These are phyloP conservation scores for Syndactyla subalaris DNA, from an alignment of 2,797 vertebrate species.

Conservation along the genomic window DNA sequence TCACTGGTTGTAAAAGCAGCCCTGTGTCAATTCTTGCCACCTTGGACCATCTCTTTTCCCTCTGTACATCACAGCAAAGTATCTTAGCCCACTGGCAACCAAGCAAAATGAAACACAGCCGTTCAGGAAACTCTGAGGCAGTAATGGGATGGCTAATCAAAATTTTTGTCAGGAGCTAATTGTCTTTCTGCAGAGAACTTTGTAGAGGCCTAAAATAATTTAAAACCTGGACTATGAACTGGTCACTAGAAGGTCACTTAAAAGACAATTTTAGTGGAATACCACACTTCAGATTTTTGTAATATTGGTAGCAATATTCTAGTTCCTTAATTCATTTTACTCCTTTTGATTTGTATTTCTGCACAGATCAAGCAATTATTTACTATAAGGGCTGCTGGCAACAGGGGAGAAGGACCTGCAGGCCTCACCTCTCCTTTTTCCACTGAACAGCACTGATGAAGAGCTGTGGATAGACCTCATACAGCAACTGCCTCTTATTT, in stretches of 20 bases:
- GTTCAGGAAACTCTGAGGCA: neutral
- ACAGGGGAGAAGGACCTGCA: neutral
- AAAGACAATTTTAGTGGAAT: slow-evolving; percentile 24
- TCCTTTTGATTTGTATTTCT: neutral
- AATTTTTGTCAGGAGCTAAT: neutral
- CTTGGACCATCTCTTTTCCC: neutral
- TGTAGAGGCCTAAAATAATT: neutral
- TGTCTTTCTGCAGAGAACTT: neutral
- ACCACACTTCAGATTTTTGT: neutral
- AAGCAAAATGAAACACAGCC: accelerated
- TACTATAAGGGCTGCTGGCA: neutral
- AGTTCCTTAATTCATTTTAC: slow-evolving; percentile 26
- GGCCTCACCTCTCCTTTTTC: neutral
- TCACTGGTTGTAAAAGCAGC: neutral
- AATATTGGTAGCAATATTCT: neutral
- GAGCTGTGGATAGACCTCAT: neutral
- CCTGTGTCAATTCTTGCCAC: neutral
- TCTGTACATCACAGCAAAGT: no score
- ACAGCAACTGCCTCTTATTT: neutral
- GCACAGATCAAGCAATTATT: neutral
- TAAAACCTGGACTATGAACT: neutral
- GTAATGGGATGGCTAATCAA: neutral
- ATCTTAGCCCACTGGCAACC: neutral
- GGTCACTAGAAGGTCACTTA: neutral
- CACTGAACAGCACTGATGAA: neutral